A percentile compares a stretch with the other conserved stretches of the same genome.
Evolutionary conservation across 2,888 invertebrate species (phyloP).

Genomic region (Zaprionus bogoriensis): DNA sequence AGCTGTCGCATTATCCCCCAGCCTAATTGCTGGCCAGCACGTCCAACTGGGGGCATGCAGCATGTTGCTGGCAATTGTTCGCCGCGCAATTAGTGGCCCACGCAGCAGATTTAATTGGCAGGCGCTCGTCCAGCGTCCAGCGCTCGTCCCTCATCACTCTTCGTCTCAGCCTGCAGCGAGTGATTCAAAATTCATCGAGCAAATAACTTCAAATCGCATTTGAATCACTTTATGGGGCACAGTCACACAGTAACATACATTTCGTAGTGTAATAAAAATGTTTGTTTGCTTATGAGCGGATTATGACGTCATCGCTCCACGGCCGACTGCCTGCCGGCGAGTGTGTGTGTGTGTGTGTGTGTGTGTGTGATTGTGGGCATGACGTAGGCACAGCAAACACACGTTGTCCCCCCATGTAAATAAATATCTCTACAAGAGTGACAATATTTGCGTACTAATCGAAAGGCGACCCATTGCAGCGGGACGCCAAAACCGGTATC

Average conservation of each 20-base stretch:
- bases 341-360: background rate
- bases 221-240: background rate
- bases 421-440: constrained; percentile 58
- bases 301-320: constrained; percentile 40
- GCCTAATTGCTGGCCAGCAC: constrained; percentile 39
- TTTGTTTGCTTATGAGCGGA: constrained; percentile 17
- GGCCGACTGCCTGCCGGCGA: constrained; percentile 25
- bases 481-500: constrained; percentile 43
- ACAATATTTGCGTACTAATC: constrained; percentile 68
- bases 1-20: constrained; percentile 4
- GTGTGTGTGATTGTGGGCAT: constrained; percentile 19
- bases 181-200: background rate
- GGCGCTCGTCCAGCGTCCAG: background rate
- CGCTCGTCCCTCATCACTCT: too few relatives aligned
- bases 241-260: too few relatives aligned
- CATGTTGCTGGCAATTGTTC: constrained; percentile 31
- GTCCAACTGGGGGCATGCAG: constrained; percentile 3
- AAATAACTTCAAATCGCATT: background rate
- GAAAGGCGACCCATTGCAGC: constrained; percentile 51
- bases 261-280: too few relatives aligned
- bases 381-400: constrained; percentile 31
- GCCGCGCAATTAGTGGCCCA: constrained; percentile 43
- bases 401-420: constrained; percentile 28
- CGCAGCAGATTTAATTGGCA: constrained; percentile 32
- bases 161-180: background rate